These are phyloP conservation scores for Diachasma alloeum DNA, from an alignment of 1,140 invertebrate genomes.

Conservation along the genomic window DNA sequence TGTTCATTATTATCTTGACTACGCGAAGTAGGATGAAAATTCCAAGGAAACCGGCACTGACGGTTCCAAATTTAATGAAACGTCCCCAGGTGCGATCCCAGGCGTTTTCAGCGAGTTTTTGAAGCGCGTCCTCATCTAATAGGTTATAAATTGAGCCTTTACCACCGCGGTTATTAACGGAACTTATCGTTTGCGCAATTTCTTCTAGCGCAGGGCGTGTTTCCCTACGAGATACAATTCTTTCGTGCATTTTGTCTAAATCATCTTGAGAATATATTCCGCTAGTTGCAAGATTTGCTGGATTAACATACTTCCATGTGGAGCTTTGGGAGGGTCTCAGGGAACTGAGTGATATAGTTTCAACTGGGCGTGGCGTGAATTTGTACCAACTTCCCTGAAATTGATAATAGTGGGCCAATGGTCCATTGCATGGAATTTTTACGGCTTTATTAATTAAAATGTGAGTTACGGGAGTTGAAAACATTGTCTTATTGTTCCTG, in stretches of 20 bases:
- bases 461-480: conserved; percentile 21
- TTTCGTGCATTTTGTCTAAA: no score
- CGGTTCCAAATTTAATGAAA: no score
- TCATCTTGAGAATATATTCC: conserved; percentile 16
- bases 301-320: not conserved
- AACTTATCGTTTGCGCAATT: not conserved
- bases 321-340: not conserved
- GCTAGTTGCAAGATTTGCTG: conserved; percentile 6
- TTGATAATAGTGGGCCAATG: no score
- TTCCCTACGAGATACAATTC: not conserved
- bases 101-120: no score
- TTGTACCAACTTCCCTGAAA: no score
- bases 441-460: conserved; percentile 8
- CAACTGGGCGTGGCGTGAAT: not conserved
- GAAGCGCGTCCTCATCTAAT: no score
- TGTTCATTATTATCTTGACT: no score
- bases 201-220: not conserved
- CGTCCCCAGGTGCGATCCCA: no score
- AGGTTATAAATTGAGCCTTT: no score
- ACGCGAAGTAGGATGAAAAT: no score
- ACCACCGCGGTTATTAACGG: not conserved
- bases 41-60: no score
- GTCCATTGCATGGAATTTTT: no score
- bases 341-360: conserved; percentile 10
- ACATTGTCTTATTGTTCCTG: not conserved